Evolutionary conservation across 1,140 invertebrate genomes (phyloP).

Genomic region (Helicoverpa zea): DNA sequence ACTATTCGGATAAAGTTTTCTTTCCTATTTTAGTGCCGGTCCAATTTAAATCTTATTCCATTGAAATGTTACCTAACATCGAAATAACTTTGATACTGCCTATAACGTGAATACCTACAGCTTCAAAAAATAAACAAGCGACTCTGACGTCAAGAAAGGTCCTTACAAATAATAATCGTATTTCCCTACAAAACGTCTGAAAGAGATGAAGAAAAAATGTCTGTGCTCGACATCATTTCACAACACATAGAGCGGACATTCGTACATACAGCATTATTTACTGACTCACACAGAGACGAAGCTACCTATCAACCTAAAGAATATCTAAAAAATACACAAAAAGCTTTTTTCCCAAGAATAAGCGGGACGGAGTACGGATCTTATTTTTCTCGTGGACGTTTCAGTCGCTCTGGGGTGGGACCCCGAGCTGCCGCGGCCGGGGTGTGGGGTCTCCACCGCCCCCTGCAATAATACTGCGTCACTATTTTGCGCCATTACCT

Average conservation of each 20-base stretch:
- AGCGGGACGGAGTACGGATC: conserved; percentile 83
- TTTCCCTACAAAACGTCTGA: conserved; percentile 33
- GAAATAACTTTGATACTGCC: not conserved
- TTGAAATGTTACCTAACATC: not conserved
- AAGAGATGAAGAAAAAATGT: conserved; percentile 41
- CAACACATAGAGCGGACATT: conserved; percentile 54
- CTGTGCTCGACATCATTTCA: conserved; percentile 44
- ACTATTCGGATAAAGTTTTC: too few species aligned
- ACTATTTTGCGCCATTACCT: conserved; percentile 87
- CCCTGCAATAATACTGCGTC: conserved; percentile 87
- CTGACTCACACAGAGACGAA: conserved; percentile 68
- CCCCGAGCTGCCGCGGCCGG: conserved; percentile 56
- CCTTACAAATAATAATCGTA: conserved; percentile 39
- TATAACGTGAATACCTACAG: not conserved
- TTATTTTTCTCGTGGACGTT: conserved; percentile 86
- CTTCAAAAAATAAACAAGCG: conserved; percentile 28
- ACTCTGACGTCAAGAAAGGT: conserved; percentile 32
- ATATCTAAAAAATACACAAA: conserved; percentile 83
- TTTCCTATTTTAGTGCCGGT: too few species aligned
- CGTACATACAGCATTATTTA: conserved; percentile 69
- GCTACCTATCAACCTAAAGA: conserved; percentile 68
- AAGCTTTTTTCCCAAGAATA: conserved; percentile 84
- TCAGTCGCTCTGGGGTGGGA: conserved; percentile 79
- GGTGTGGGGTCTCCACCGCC: conserved; percentile 69
- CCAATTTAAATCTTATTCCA: too few species aligned